A percentile compares a stretch with the other conserved stretches of the same genome.
These are phyloP conservation scores for Probosciger aterrimus DNA, from an alignment of 2,113 vertebrate species.

Conservation along the genomic window DNA sequence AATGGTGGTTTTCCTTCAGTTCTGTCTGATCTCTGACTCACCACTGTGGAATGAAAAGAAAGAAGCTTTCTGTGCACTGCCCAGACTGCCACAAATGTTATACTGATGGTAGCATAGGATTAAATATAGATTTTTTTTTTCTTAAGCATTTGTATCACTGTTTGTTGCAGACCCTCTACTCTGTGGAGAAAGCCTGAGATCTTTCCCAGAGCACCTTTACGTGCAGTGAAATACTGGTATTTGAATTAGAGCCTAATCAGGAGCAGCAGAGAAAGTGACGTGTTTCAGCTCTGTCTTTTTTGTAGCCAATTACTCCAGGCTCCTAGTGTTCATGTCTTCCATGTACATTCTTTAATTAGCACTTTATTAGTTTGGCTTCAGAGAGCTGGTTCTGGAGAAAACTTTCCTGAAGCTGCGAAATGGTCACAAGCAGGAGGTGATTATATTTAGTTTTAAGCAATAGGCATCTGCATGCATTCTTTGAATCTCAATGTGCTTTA, in stretches of 20 bases:
- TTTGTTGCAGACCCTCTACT: slow-evolving; percentile 59
- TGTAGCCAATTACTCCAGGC: slow-evolving; percentile 87
- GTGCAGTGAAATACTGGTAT: slow-evolving; percentile 82
- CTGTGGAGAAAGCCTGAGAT: slow-evolving; percentile 32
- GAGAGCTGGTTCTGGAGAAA: slow-evolving; percentile 69
- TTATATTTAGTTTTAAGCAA: slow-evolving; percentile 71
- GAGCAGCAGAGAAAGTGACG: slow-evolving; percentile 71
- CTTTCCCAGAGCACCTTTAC: slow-evolving; percentile 73
- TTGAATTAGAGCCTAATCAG: slow-evolving; percentile 88
- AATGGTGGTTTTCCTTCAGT: slow-evolving; percentile 14
- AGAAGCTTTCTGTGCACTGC: background rate
- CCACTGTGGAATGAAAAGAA: slow-evolving; percentile 47
- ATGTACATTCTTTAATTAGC: slow-evolving; percentile 88
- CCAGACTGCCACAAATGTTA: slow-evolving; percentile 26
- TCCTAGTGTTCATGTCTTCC: slow-evolving; percentile 86
- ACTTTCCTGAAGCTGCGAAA: slow-evolving; percentile 74
- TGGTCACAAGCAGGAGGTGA: slow-evolving; percentile 75
- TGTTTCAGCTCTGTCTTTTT: slow-evolving; percentile 84
- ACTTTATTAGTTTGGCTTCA: slow-evolving; percentile 83
- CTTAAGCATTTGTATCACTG: slow-evolving; percentile 47
- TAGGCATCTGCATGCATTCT: slow-evolving; percentile 57
- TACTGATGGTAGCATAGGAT: slow-evolving; percentile 46
- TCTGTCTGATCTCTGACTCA: slow-evolving; percentile 53
- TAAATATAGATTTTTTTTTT: slow-evolving; percentile 34
- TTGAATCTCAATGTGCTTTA: slow-evolving; percentile 60